Conservation (phyloP, 2,113 vertebrate species). For the Paramisgurnus dabryanus region DNA sequence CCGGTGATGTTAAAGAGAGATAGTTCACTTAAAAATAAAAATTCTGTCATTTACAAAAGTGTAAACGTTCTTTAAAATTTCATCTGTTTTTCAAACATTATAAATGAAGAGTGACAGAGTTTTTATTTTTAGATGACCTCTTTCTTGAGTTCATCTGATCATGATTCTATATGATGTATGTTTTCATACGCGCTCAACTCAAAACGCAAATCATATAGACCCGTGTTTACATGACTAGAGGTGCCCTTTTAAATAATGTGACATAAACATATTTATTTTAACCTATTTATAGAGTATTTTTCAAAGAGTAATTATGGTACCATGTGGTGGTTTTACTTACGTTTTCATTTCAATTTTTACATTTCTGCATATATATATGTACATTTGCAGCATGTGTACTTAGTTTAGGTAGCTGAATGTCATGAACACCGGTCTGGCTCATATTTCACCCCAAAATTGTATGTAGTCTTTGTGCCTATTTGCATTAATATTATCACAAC, state of each 20-base stretch:
- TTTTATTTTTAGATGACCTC: not conserved
- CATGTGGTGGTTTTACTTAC: slow-evolving; percentile 57
- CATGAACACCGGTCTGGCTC: not conserved
- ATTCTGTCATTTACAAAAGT: too few relatives aligned
- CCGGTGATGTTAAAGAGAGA: not conserved
- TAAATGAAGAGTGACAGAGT: not conserved
- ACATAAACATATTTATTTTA: slow-evolving; percentile 77
- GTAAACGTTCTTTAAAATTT: too few relatives aligned
- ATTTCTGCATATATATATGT: not conserved
- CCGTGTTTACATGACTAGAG: not conserved
- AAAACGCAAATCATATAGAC: slow-evolving; percentile 2
- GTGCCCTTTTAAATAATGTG: slow-evolving; percentile 64
- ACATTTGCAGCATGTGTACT: slow-evolving; percentile 28
- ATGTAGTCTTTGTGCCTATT: not conserved
- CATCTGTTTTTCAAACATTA: not conserved
- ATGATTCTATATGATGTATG: not conserved
- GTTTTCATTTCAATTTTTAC: slow-evolving; percentile 47
- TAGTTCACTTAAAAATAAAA: not conserved
- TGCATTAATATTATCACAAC: too few relatives aligned
- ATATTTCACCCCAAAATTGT: not conserved
- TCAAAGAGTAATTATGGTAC: slow-evolving; percentile 58
- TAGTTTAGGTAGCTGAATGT: slow-evolving; percentile 6
- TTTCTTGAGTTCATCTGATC: not conserved
- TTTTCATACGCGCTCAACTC: not conserved
- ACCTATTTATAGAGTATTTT: slow-evolving; percentile 71